Evolutionary conservation across 2,888 invertebrate species (phyloP).

Genomic region (Alitta virens): DNA sequence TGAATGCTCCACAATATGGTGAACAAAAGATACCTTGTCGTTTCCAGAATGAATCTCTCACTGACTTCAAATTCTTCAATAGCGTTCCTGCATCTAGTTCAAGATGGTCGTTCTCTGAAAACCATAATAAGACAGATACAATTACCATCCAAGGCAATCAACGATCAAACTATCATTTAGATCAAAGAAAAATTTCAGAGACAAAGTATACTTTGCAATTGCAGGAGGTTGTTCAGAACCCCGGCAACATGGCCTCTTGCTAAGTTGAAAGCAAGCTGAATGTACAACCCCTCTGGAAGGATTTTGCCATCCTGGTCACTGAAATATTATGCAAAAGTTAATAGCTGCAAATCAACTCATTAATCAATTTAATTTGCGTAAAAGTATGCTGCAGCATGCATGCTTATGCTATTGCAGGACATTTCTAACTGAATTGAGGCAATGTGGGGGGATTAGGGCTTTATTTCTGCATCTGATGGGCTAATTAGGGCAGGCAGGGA

Average conservation of each 20-base stretch:
- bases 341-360: too few species aligned
- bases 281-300: constrained; percentile 38
- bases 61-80: constrained; percentile 38
- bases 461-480: too few species aligned
- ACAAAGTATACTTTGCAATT: constrained; percentile 25
- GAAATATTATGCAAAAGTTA: background rate
- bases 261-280: constrained; percentile 46
- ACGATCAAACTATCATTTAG: too few species aligned
- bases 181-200: background rate
- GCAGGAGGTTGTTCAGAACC: constrained; percentile 39
- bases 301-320: constrained; percentile 9
- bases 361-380: too few species aligned
- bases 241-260: constrained; percentile 49
- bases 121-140: too few species aligned
- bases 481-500: too few species aligned
- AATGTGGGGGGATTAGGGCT: too few species aligned
- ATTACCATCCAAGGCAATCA: too few species aligned
- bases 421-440: too few species aligned
- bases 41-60: constrained; percentile 46
- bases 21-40: constrained; percentile 36
- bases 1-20: too few species aligned
- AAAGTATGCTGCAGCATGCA: too few species aligned
- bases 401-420: too few species aligned
- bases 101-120: constrained; percentile 15
- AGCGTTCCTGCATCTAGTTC: constrained; percentile 26